Evolutionary conservation across 2,113 vertebrate genomes (phyloP), one percentile per base, ranked within the genome.

Genomic region (Trichechus manatus): DNA sequence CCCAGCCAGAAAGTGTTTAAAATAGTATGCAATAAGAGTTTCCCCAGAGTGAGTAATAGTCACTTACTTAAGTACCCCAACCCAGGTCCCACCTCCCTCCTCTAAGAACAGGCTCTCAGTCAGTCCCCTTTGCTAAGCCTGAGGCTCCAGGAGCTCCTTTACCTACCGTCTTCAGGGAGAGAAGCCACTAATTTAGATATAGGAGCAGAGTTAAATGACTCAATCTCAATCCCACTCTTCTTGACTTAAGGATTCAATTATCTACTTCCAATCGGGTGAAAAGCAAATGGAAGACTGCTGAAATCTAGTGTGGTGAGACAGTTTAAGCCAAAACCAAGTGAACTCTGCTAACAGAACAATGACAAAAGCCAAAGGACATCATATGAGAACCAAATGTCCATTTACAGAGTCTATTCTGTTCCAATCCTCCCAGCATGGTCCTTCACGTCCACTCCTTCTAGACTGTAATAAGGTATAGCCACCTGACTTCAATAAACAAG

Each of bases 1-100:
- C 89, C 79, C 92, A 95, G 90, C 77, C 94, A 97, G 94, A 95
- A 97, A 94, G 88, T 70, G 63, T 79, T 96, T 96, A 95, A 93
- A 95, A 98, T 94, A 95, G 95, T 96, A 90, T 31, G 50, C 20
- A 92, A 42, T 68, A 63, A 92, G 61, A 93, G 81, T 96, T 96
- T 96, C 96, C 89, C 87, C 93, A 87, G 39, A 88, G 93, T 0
- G 29, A 85, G 59, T 87, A 95, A 97, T 74, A 92, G 89, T 72
- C 72, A 86, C 59, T 91, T 81, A 90, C 33, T 96, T 85, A 70
- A 88, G 31, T 68, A 13, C 14, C 29, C 9, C 44, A n/a, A 61
- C 29, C 59, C 4, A 27, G 77, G 47, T 47, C 78, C 84, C 9
- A 68, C 50, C 59, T 81, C 74, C 44, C 50, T 56, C 39, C 92